Evolutionary conservation across 2,113 vertebrate genomes (phyloP).

Genomic region (Lucifuga dentata): DNA sequence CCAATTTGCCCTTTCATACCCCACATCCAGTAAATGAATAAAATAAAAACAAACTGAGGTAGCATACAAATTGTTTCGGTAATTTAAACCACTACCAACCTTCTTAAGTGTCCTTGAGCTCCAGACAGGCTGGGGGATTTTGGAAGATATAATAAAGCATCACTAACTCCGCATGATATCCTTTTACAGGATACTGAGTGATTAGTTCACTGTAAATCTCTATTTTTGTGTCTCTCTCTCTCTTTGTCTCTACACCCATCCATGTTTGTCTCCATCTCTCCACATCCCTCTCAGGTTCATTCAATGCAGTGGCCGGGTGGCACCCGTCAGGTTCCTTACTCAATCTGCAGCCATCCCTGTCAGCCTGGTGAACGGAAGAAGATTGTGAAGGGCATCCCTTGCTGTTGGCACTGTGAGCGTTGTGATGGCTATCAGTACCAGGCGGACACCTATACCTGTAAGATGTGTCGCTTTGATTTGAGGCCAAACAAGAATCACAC

Average conservation of each 20-base stretch:
- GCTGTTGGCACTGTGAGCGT: conserved; percentile 85
- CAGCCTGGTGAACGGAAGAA: conserved; percentile 82
- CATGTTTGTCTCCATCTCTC: neutral
- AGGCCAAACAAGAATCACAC: conserved; percentile 83
- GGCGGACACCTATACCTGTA: conserved; percentile 81
- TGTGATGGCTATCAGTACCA: conserved; percentile 86
- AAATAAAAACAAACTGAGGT: neutral
- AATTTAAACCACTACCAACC: conserved; percentile 13
- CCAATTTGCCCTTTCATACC: conserved; percentile 14
- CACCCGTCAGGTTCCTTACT: conserved; percentile 76
- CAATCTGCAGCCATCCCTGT: conserved; percentile 83
- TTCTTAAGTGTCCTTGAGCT: conserved; percentile 38
- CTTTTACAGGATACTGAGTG: neutral
- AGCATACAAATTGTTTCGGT: neutral
- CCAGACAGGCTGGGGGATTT: neutral
- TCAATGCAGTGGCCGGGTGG: conserved; percentile 82
- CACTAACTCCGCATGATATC: neutral
- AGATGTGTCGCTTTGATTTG: conserved; percentile 83
- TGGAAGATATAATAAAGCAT: conserved; percentile 50
- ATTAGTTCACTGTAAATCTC: conserved; percentile 15
- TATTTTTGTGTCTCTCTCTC: neutral
- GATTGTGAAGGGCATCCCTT: conserved; percentile 83
- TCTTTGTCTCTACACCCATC: neutral
- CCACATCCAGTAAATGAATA: conserved; percentile 17
- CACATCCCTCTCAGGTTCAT: conserved; percentile 69